Base-by-base conservation (phyloP, 2,888 invertebrate species). In the Xestia xanthographa region DNA sequence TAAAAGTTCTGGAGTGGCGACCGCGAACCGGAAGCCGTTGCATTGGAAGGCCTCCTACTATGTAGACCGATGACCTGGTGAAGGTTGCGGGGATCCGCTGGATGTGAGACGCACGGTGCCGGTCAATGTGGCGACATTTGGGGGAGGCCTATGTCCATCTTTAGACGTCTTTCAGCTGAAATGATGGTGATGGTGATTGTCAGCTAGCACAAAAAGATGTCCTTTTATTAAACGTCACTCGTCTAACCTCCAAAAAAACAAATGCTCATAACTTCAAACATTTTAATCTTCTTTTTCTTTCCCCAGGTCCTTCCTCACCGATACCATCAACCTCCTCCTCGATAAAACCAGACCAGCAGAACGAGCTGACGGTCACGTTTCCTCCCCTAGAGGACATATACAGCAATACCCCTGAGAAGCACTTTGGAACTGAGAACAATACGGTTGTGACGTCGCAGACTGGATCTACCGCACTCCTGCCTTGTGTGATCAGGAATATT, bases 401-500 rank as follows among this genome's bases (percentile, higher is more conserved):
- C 90, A 94, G 92, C 78, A 94, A 93, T 75, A 94, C 95, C 17
- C 97, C 97, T 74, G 98, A 98, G 91, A 98, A 98, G 95, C 98
- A 97, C 93, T 98, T 98, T 92, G 98, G 97, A 70, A 98, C 98
- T 9, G 98, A 98, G 91, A 98, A 98, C 93, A 98, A 98, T 83
- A 98, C 98, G 0, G 95, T 98, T 66, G 97, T 98, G 92, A 98
- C 98, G 83, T 98, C 98, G 88, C 98, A 98, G 95, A 98, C 98
- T 65, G 98, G 98, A 26, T 98, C 98, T 79, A 98, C 98, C 0
- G 98, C 98, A 6, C 97, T 98, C 78, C 97, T 98, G 83, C 98
- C 98, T 2, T 98, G 98, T 93, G 97, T 98, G 83, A 98, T 98
- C 84, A 98, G 98, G 92, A 98, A 98, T 92, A 98, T 98, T 88